Evolutionary conservation across 2,888 invertebrate species (phyloP).

Genomic region (Panopea generosa): DNA sequence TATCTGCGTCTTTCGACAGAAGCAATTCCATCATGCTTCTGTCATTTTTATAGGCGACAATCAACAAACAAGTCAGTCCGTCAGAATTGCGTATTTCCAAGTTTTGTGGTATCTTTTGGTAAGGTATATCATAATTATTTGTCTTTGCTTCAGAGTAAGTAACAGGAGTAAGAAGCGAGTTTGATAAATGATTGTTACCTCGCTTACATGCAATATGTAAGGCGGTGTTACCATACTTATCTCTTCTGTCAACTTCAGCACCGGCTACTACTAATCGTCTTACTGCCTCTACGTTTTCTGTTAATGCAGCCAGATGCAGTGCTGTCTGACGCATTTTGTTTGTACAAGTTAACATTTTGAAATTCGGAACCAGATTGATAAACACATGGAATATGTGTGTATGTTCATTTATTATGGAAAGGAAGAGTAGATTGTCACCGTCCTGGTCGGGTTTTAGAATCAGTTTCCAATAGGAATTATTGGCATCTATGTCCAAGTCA

Average conservation of each 20-base stretch:
- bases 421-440: constrained; percentile 18
- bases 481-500: too few relatives aligned
- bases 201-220: constrained; percentile 53
- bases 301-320: constrained; percentile 48
- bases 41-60: constrained; percentile 35
- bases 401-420: constrained; percentile 12
- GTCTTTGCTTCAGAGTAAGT: constrained; percentile 46
- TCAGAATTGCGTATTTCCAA: constrained; percentile 38
- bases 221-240: constrained; percentile 53
- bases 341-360: constrained; percentile 11
- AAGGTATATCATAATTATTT: constrained; percentile 47
- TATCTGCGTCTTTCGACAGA: constrained; percentile 33
- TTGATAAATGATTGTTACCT: constrained; percentile 13
- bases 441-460: constrained; percentile 13
- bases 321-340: constrained; percentile 49
- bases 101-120: constrained; percentile 45
- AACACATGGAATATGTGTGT: constrained; percentile 1
- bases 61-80: constrained; percentile 45
- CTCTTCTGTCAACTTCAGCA: constrained; percentile 37
- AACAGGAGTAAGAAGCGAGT: constrained; percentile 31
- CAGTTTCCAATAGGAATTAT: not conserved
- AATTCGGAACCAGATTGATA: constrained; percentile 9
- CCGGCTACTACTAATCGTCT: constrained; percentile 38
- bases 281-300: constrained; percentile 30
- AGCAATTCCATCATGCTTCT: constrained; percentile 35